Conservation (phyloP, 1,140 invertebrate species). For the Rhysida immarginata region DNA sequence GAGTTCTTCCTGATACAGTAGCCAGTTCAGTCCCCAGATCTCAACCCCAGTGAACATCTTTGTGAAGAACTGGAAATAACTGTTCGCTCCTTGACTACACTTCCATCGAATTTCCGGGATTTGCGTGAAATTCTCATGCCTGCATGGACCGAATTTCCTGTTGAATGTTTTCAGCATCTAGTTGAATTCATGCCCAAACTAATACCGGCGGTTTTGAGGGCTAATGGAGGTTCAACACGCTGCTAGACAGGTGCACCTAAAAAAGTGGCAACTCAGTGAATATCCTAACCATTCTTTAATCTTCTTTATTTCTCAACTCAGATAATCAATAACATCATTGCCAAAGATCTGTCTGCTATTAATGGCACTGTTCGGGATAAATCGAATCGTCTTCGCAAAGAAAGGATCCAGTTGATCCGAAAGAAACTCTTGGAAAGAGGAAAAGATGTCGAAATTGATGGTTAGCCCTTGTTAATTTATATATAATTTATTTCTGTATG, state of each 20-base stretch:
- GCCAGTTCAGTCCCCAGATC: no score
- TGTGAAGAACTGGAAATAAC: no score
- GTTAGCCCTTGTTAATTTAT: no score
- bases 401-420: conserved; percentile 1
- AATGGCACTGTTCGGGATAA: not conserved
- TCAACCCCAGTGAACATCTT: no score
- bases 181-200: no score
- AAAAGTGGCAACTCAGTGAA: not conserved
- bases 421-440: not conserved
- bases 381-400: not conserved
- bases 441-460: conserved; percentile 3
- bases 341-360: not conserved
- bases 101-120: no score
- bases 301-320: not conserved
- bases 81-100: no score
- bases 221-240: no score
- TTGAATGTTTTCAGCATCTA: not conserved
- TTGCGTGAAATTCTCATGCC: not conserved
- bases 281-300: not conserved
- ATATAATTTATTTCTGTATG: no score
- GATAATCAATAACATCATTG: conserved; percentile 1
- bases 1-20: no score
- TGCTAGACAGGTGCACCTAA: not conserved
- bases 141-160: not conserved
- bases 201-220: no score